Percentiles rank a stretch among this genome's conserved stretches.
Evolutionary conservation across 2,888 invertebrate species (phyloP).

Genomic region (Blera fallax): DNA sequence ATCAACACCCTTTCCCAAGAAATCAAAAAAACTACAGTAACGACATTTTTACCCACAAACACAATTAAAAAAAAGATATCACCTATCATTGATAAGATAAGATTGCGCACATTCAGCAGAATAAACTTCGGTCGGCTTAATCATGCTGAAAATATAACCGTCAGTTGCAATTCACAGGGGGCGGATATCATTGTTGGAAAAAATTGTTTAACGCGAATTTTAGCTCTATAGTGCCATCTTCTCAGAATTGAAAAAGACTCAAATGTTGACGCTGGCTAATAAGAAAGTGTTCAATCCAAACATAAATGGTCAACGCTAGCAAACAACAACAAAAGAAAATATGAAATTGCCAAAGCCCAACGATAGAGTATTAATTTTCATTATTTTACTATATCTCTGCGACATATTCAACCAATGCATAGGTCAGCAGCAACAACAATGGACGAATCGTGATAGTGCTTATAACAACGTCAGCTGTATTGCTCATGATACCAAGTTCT

Average conservation of each 20-base stretch:
- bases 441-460: constrained; percentile 38
- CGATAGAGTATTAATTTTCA: constrained; percentile 58
- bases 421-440: constrained; percentile 51
- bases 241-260: constrained; percentile 27
- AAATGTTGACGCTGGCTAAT: constrained; percentile 35
- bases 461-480: constrained; percentile 77
- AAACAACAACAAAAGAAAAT: constrained; percentile 52
- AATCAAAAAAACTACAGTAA: constrained; percentile 24
- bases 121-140: constrained; percentile 18
- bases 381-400: constrained; percentile 47
- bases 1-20: constrained; percentile 34
- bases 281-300: constrained; percentile 29
- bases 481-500: constrained; percentile 79
- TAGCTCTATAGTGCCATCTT: constrained; percentile 39
- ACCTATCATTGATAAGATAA: constrained; percentile 65
- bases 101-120: constrained; percentile 55
- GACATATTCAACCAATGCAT: constrained; percentile 60
- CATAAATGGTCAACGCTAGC: constrained; percentile 22
- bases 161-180: constrained; percentile 56
- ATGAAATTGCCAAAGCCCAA: constrained; percentile 57
- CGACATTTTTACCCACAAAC: neutral
- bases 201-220: constrained; percentile 15
- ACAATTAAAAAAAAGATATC: constrained; percentile 27
- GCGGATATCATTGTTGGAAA: constrained; percentile 48
- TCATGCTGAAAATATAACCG: constrained; percentile 55